These are phyloP conservation scores for Cirrhinus mrigala DNA, from an alignment of 2,797 vertebrate species.

Conservation along the genomic window DNA sequence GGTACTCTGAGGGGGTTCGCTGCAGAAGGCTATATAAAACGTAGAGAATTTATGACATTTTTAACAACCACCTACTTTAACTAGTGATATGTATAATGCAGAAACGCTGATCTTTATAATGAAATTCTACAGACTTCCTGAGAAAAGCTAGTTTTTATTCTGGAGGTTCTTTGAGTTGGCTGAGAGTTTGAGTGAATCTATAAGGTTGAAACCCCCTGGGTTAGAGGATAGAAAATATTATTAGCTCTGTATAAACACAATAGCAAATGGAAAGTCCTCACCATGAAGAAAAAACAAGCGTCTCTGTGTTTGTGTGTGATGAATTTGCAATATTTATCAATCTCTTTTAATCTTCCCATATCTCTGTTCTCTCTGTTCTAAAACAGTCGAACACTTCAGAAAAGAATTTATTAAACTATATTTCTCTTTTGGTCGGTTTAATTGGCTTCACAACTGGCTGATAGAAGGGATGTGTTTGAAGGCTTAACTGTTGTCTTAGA, in stretches of 20 bases:
- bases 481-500: constrained; percentile 12
- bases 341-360: constrained; percentile 11
- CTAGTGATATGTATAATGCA: neutral
- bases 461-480: constrained; percentile 15
- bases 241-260: neutral
- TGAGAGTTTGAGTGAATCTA: neutral
- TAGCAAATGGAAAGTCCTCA: neutral
- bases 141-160: neutral
- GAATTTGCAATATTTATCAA: constrained; percentile 11
- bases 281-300: neutral
- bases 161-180: neutral
- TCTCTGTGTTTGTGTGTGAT: neutral
- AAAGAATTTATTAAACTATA: constrained; percentile 8
- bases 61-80: neutral
- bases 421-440: constrained; percentile 1
- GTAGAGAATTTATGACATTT: neutral
- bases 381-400: constrained; percentile 18
- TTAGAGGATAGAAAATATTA: neutral
- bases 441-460: constrained; percentile 13
- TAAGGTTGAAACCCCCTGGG: neutral
- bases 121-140: neutral
- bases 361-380: constrained; percentile 19
- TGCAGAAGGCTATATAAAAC: neutral
- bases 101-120: neutral
- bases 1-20: neutral